These are phyloP conservation scores for Spongilla lacustris DNA, from an alignment of 37 sponge, comb jelly and placozoan genomes.

Conservation along the genomic window DNA sequence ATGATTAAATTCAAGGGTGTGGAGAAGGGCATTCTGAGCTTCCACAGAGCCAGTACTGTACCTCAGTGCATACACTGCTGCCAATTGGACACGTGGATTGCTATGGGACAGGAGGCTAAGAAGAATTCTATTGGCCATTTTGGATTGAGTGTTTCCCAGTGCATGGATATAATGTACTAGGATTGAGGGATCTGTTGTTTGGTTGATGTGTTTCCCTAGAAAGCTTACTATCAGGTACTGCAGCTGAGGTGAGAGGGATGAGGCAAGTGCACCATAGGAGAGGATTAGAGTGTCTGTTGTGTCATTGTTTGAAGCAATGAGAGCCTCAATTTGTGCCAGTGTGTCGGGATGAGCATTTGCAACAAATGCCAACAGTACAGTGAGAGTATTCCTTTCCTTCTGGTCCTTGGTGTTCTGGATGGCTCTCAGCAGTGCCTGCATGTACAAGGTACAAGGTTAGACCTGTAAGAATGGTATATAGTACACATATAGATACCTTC, in stretches of 20 bases:
- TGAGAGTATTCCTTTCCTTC: constrained; percentile 12
- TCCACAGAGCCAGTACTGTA: neutral
- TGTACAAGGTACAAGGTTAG: neutral
- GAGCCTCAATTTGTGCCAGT: neutral
- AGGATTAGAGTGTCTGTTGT: constrained; percentile 27
- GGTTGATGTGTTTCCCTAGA: constrained; percentile 2
- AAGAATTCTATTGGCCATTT: neutral
- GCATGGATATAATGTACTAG: constrained; percentile 32
- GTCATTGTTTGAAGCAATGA: neutral
- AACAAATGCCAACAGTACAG: constrained; percentile 3
- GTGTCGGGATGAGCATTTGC: neutral
- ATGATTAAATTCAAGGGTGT: neutral
- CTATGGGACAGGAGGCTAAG: constrained; percentile 6
- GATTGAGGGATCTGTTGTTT: neutral
- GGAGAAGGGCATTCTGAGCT: neutral
- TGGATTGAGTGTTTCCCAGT: constrained; percentile 60
- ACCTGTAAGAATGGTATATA: neutral
- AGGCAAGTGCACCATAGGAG: constrained; percentile 33
- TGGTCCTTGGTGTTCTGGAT: neutral
- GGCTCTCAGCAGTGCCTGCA: constrained; percentile 15
- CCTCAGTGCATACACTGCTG: constrained; percentile 27
- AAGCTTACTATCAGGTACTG: neutral
- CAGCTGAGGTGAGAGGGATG: neutral
- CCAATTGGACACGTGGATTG: constrained; percentile 31
- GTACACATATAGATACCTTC: constrained; percentile 18